phyloP scores from a whole-genome alignment of 2,113 vertebrate genomes.

The Oreochromis spilurus region DNA sequence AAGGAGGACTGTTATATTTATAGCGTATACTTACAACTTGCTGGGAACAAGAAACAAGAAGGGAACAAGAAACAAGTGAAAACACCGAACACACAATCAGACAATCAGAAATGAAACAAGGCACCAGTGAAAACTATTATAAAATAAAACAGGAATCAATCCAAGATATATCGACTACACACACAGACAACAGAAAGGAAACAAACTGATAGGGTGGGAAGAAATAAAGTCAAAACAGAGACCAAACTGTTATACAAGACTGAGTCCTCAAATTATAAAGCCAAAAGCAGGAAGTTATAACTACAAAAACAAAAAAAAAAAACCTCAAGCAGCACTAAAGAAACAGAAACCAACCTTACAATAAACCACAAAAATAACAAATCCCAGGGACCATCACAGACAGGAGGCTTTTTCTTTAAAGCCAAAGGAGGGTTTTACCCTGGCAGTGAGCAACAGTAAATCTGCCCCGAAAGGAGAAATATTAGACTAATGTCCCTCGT shows the following conservation, averaged over 20 bases:
- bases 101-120: background rate
- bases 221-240: background rate
- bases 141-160: background rate
- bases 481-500: background rate
- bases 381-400: background rate
- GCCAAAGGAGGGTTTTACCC: background rate
- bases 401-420: background rate
- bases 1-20: background rate
- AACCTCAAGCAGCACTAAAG: background rate
- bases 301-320: background rate
- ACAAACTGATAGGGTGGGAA: background rate
- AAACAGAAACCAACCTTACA: background rate
- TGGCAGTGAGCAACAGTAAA: background rate
- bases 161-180: background rate
- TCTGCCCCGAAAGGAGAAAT: background rate
- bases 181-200: background rate
- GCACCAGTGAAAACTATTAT: background rate
- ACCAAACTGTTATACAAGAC: background rate
- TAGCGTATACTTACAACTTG: background rate
- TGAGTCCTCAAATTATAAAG: background rate
- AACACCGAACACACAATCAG: background rate
- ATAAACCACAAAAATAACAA: background rate
- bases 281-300: background rate
- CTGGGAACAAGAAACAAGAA: background rate
- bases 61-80: background rate